Evolutionary conservation across 2,797 vertebrate genomes (phyloP).

Genomic region (Epinephelus coioides): DNA sequence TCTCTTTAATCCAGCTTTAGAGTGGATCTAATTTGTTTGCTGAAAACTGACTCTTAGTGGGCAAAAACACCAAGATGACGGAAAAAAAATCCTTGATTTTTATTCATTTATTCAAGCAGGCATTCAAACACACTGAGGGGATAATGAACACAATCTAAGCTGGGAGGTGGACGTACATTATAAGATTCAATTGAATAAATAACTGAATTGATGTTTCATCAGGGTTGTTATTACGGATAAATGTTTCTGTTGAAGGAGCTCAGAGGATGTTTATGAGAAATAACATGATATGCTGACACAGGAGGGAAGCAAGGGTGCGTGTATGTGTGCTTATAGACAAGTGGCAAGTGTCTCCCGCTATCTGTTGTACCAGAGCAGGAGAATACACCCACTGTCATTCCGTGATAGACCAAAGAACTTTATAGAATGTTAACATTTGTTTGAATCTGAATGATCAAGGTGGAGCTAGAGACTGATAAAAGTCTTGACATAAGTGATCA

Average conservation of each 20-base stretch:
- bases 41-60: constrained; percentile 43
- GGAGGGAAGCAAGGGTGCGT: neutral
- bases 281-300: constrained; percentile 31
- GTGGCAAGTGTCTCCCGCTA: neutral
- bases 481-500: neutral
- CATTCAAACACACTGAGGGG: constrained; percentile 53
- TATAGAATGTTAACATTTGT: neutral
- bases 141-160: constrained; percentile 64
- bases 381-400: neutral
- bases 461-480: neutral
- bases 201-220: constrained; percentile 56
- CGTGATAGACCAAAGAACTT: neutral
- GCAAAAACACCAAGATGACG: constrained; percentile 48
- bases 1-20: constrained; percentile 42
- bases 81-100: constrained; percentile 43
- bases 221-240: constrained; percentile 48
- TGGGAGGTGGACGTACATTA: constrained; percentile 41
- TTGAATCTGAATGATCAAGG: neutral
- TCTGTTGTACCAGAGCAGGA: neutral
- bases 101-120: constrained; percentile 62
- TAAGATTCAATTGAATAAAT: constrained; percentile 48
- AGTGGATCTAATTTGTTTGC: constrained; percentile 53
- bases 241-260: constrained; percentile 46
- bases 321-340: neutral
- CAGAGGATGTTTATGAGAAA: constrained; percentile 34